Evolutionary conservation across 2,888 invertebrate species (phyloP).

Genomic region (Catocala fraxini): DNA sequence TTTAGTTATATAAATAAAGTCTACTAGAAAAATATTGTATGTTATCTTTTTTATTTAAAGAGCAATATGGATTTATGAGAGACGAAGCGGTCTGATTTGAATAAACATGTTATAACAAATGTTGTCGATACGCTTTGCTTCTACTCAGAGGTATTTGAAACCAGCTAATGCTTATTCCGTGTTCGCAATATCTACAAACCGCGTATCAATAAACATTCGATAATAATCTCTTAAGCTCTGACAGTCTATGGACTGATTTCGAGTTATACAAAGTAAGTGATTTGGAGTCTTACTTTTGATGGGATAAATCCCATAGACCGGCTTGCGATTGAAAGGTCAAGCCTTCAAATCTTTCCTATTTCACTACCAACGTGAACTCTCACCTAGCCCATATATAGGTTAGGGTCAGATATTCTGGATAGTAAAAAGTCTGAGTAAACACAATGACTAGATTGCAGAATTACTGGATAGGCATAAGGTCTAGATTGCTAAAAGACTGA

Average conservation of each 20-base stretch:
- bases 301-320: too few relatives aligned
- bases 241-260: background rate
- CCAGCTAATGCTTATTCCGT: conserved; percentile 52
- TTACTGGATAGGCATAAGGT: too few relatives aligned
- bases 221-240: conserved; percentile 10
- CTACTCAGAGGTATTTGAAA: conserved; percentile 42
- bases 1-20: conserved; percentile 24
- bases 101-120: conserved; percentile 45
- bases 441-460: too few relatives aligned
- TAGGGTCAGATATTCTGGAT: too few relatives aligned
- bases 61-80: conserved; percentile 35
- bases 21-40: conserved; percentile 24
- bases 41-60: conserved; percentile 25
- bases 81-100: conserved; percentile 36
- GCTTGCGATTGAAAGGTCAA: too few relatives aligned
- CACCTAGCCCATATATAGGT: too few relatives aligned
- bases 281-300: too few relatives aligned
- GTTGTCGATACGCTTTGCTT: conserved; percentile 48
- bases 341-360: too few relatives aligned
- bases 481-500: too few relatives aligned
- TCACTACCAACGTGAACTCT: too few relatives aligned
- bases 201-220: conserved; percentile 42
- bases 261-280: background rate
- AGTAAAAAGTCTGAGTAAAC: too few relatives aligned
- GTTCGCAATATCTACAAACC: conserved; percentile 40